These are phyloP conservation scores for Entomobrya proxima DNA, from an alignment of 2,888 invertebrate genomes.

Conservation along the genomic window DNA sequence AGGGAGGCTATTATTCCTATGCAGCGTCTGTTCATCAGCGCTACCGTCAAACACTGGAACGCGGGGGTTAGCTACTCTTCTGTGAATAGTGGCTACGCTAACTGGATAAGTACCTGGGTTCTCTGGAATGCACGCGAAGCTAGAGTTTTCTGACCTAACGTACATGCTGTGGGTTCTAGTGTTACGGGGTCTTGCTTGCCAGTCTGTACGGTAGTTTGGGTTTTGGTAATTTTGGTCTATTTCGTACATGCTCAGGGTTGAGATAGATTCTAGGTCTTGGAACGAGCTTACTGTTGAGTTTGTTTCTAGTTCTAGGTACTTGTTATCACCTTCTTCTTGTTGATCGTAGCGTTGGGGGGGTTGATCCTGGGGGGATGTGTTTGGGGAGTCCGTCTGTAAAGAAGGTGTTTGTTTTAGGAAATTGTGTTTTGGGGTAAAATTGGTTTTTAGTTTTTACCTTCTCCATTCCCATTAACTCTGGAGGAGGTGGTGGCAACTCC, in stretches of 20 bases:
- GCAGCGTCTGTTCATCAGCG: slow-evolving; percentile 44
- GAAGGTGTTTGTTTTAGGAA: no score
- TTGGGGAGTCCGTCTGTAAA: no score
- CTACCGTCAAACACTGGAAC: slow-evolving; percentile 61
- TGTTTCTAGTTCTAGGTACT: background rate
- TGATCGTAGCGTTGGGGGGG: background rate
- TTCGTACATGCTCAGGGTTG: no score
- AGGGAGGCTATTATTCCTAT: slow-evolving; percentile 71
- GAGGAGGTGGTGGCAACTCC: slow-evolving; percentile 80
- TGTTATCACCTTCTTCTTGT: background rate
- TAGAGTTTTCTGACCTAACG: no score
- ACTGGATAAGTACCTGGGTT: background rate
- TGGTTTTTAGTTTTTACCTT: slow-evolving; percentile 46
- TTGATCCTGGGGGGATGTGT: no score
- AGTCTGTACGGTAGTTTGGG: no score
- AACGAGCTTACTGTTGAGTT: no score
- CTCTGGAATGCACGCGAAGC: no score
- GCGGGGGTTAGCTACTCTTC: slow-evolving; percentile 57
- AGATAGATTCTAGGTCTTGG: no score
- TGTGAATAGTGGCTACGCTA: slow-evolving; percentile 60
- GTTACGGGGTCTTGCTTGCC: no score
- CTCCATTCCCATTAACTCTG: slow-evolving; percentile 76
- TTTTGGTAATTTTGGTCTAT: no score
- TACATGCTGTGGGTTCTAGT: no score
- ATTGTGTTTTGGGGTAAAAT: background rate